phyloP scores from a whole-genome alignment of 2,797 vertebrate genomes.

The Austrolebias charrua region DNA sequence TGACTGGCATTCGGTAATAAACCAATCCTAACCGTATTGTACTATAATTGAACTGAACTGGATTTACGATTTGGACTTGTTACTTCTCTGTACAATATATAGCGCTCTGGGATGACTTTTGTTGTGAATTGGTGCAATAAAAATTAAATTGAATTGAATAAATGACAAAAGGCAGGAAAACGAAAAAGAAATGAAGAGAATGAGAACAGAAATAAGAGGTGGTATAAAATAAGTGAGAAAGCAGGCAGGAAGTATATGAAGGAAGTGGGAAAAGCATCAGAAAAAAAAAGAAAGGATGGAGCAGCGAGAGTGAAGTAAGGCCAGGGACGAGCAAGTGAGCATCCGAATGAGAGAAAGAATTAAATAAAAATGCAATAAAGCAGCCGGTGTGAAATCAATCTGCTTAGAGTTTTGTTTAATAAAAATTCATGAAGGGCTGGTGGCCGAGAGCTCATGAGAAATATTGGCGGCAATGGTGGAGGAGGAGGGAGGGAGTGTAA shows the following conservation, averaged over 20 bases:
- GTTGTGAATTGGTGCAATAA: no score
- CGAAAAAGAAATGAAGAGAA: conserved; percentile 52
- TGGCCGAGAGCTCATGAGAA: conserved; percentile 90
- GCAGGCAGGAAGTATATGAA: conserved; percentile 50
- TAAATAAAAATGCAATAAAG: conserved; percentile 99
- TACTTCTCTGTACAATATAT: no score
- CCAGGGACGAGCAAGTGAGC: conserved; percentile 66
- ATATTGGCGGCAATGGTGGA: conserved; percentile 77
- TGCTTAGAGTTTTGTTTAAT: conserved; percentile 99
- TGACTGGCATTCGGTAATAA: no score
- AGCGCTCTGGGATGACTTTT: no score
- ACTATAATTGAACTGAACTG: no score
- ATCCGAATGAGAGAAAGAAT: conserved; percentile 84
- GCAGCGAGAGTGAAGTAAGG: conserved; percentile 57
- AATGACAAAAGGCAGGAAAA: conserved; percentile 59
- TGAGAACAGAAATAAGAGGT: conserved; percentile 39
- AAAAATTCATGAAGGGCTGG: conserved; percentile 99
- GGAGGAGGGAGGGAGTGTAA: conserved; percentile 1
- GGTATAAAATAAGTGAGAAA: conserved; percentile 40
- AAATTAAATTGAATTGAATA: no score
- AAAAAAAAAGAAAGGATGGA: conserved; percentile 56
- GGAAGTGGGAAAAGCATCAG: conserved; percentile 50
- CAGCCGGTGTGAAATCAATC: conserved; percentile 96
- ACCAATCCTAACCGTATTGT: no score
- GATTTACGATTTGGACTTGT: no score